phyloP scores from a whole-genome alignment of 2,797 vertebrate genomes.

The Tokudaia muenninki region DNA sequence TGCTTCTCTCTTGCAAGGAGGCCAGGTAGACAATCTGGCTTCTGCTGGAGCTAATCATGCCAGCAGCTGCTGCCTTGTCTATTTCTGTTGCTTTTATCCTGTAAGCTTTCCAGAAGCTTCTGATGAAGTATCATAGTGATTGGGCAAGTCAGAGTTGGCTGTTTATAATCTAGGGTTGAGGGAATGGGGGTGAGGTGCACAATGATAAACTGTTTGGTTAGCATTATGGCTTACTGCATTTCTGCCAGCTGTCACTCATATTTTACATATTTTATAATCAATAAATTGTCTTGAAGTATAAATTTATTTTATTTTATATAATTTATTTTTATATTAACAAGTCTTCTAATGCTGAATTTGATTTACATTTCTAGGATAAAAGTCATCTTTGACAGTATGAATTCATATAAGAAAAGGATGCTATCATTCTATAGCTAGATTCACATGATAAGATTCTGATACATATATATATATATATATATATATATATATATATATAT shows the following conservation, averaged over 20 bases:
- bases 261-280: slow-evolving; percentile 37
- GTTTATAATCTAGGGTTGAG: slow-evolving; percentile 19
- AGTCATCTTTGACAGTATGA: slow-evolving; percentile 8
- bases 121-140: slow-evolving; percentile 24
- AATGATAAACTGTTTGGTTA: slow-evolving; percentile 51
- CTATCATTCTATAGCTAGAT: background rate
- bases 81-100: slow-evolving; percentile 33
- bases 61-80: background rate
- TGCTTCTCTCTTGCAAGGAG: background rate
- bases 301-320: too few species aligned
- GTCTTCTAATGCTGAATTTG: slow-evolving; percentile 43
- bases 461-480: background rate
- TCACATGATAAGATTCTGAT: background rate
- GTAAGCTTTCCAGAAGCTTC: slow-evolving; percentile 38
- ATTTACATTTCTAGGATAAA: slow-evolving; percentile 46
- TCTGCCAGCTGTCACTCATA: slow-evolving; percentile 48
- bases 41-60: background rate
- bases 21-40: background rate
- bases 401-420: slow-evolving; percentile 23
- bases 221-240: slow-evolving; percentile 38
- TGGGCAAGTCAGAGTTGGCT: slow-evolving; percentile 47
- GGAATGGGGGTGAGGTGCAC: background rate
- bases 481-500: background rate
- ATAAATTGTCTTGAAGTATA: slow-evolving; percentile 44
- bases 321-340: too few species aligned